These are phyloP conservation scores for Pinna nobilis DNA, from an alignment of 1,140 invertebrate species.

Conservation along the genomic window DNA sequence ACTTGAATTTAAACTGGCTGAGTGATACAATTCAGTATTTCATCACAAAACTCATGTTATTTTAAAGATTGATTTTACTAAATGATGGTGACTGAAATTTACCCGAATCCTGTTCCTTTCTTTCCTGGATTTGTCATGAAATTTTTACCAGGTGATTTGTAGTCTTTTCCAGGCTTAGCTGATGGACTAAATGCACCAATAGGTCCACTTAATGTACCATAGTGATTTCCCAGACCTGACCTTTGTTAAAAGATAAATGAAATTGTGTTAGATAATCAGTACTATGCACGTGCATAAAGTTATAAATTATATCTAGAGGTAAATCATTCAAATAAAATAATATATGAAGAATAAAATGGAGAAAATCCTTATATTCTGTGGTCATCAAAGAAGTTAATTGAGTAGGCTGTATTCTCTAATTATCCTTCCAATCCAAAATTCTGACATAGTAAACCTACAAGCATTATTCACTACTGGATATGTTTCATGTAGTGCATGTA, in stretches of 20 bases:
- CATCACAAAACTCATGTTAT: background rate
- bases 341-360: too few species aligned
- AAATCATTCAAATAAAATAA: too few species aligned
- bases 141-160: constrained; percentile 69
- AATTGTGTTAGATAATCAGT: background rate
- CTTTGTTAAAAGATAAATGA: constrained; percentile 49
- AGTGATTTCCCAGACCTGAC: constrained; percentile 72
- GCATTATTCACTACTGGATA: too few species aligned
- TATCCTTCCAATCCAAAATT: too few species aligned
- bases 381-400: too few species aligned
- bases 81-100: constrained; percentile 30
- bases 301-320: too few species aligned
- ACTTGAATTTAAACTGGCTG: background rate
- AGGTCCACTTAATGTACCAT: constrained; percentile 71
- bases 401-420: too few species aligned
- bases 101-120: constrained; percentile 75
- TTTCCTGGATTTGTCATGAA: constrained; percentile 73
- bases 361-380: too few species aligned
- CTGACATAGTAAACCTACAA: too few species aligned
- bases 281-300: background rate
- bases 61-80: background rate
- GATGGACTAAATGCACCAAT: constrained; percentile 67
- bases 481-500: too few species aligned
- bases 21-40: background rate
- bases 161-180: constrained; percentile 45